Evolutionary conservation across 2,888 invertebrate genomes (phyloP).

Genomic region (Hedya salicella): DNA sequence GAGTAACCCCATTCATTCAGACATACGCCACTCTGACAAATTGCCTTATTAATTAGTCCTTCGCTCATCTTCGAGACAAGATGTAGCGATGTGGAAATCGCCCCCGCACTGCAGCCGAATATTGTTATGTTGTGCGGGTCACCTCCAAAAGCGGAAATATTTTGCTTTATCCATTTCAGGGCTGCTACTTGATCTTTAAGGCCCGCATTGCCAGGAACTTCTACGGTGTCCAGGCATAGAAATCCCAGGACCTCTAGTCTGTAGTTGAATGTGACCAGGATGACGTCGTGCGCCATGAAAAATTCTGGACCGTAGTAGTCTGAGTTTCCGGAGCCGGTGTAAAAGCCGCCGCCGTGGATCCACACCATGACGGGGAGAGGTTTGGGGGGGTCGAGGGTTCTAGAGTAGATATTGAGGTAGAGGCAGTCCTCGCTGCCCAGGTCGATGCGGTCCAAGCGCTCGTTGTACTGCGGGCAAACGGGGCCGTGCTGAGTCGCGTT

Average conservation of each 20-base stretch:
- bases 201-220: conserved; percentile 80
- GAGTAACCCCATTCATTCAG: conserved; percentile 77
- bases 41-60: conserved; percentile 77
- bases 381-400: conserved; percentile 53
- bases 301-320: conserved; percentile 81
- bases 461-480: conserved; percentile 78
- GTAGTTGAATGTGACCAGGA: conserved; percentile 80
- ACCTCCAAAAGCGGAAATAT: conserved; percentile 75
- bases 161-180: conserved; percentile 77
- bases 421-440: conserved; percentile 87
- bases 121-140: conserved; percentile 74
- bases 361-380: conserved; percentile 76
- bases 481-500: conserved; percentile 73
- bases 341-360: conserved; percentile 82
- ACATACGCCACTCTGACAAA: conserved; percentile 81
- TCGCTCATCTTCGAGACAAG: conserved; percentile 74
- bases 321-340: conserved; percentile 79
- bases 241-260: conserved; percentile 80
- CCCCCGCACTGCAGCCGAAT: conserved; percentile 80
- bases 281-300: conserved; percentile 71
- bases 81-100: conserved; percentile 71
- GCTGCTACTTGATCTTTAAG: conserved; percentile 81
- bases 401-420: conserved; percentile 88
- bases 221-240: conserved; percentile 74
- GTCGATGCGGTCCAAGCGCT: conserved; percentile 77